Conservation (phyloP, 2,797 vertebrate genomes). For the Malacoctenus gilli region DNA sequence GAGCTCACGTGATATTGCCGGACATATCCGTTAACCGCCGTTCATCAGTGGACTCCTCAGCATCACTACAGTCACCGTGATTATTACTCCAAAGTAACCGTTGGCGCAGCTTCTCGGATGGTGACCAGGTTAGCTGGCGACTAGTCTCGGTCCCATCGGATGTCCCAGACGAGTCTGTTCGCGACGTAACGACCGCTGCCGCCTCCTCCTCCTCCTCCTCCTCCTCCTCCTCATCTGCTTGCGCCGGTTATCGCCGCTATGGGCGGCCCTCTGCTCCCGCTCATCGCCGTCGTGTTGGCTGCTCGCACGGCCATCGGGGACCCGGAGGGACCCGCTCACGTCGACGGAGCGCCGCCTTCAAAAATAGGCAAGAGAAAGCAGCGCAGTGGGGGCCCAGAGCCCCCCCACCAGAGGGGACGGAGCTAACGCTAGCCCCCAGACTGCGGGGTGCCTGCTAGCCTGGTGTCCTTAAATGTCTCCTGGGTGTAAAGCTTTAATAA, state of each 20-base stretch:
- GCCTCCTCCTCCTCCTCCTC: background rate
- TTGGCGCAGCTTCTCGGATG: background rate
- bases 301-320: slow-evolving; percentile 51
- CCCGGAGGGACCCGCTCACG: slow-evolving; percentile 53
- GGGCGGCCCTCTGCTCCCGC: slow-evolving; percentile 29
- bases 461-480: too few relatives aligned
- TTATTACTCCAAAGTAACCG: background rate
- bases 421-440: slow-evolving; percentile 26
- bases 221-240: background rate
- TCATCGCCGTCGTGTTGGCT: slow-evolving; percentile 49
- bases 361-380: slow-evolving; percentile 77
- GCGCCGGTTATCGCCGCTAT: slow-evolving; percentile 36
- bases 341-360: slow-evolving; percentile 79
- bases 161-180: background rate
- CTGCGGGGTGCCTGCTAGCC: too few relatives aligned
- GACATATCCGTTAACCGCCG: slow-evolving; percentile 1
- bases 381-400: background rate
- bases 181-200: background rate
- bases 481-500: too few relatives aligned
- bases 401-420: too few relatives aligned
- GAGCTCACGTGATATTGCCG: slow-evolving; percentile 67
- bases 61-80: background rate
- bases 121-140: too few relatives aligned
- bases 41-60: background rate
- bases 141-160: too few relatives aligned